These are phyloP conservation scores for Zygaena filipendulae DNA, from an alignment of 2,888 invertebrate genomes.

Conservation along the genomic window DNA sequence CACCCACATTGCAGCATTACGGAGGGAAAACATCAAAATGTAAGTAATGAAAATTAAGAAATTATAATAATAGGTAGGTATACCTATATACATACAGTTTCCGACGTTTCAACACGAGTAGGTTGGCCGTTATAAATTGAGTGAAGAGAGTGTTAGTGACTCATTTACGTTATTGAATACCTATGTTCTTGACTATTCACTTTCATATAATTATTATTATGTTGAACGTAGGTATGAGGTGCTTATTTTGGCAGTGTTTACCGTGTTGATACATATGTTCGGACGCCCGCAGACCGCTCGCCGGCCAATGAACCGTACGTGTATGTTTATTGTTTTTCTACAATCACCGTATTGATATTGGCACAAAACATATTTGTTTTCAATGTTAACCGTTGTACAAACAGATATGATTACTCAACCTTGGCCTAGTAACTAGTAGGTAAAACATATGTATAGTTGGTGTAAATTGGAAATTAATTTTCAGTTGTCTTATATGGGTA, in stretches of 20 bases:
- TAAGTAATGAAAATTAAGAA: too few species aligned
- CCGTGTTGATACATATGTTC: neutral
- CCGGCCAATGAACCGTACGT: conserved; percentile 44
- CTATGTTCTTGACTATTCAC: too few species aligned
- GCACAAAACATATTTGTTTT: conserved; percentile 60
- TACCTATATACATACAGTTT: too few species aligned
- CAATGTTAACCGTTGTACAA: conserved; percentile 45
- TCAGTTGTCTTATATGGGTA: conserved; percentile 20
- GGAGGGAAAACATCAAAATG: too few species aligned
- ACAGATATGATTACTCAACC: conserved; percentile 35
- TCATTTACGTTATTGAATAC: too few species aligned
- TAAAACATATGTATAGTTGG: neutral
- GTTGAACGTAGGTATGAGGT: conserved; percentile 48
- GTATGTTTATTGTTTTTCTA: conserved; percentile 59
- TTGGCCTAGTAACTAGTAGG: neutral
- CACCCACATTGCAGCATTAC: conserved; percentile 34
- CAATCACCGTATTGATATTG: conserved; percentile 55
- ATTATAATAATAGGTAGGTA: too few species aligned
- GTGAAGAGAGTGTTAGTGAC: too few species aligned
- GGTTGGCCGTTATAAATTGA: too few species aligned
- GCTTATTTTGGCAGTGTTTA: conserved; percentile 65
- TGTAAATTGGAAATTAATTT: neutral
- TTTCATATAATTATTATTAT: too few species aligned
- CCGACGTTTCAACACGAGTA: too few species aligned
- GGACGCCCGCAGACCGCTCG: neutral